Percentiles rank a stretch among this genome's conserved stretches.
These are phyloP conservation scores for Aleiodes testaceus DNA, from an alignment of 2,888 invertebrate species.

Conservation along the genomic window DNA sequence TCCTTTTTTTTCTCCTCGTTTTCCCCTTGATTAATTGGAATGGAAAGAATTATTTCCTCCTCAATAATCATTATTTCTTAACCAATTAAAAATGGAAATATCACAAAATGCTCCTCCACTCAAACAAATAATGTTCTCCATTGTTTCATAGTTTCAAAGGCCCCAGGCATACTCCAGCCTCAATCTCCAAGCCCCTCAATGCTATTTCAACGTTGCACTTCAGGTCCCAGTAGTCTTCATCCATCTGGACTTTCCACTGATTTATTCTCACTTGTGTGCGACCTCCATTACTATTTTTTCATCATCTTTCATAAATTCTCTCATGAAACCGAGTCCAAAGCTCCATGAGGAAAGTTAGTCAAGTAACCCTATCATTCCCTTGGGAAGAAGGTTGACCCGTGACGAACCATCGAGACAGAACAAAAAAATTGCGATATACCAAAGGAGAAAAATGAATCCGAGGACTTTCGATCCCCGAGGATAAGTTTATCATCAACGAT, in stretches of 20 bases:
- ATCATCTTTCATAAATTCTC: no score
- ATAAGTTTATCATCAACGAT: conserved; percentile 57
- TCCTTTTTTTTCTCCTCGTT: no score
- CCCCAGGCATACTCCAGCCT: not conserved
- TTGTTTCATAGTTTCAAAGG: not conserved
- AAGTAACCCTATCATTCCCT: not conserved
- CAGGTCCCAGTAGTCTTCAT: conserved; percentile 40
- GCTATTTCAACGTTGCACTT: not conserved
- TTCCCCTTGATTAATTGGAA: conserved; percentile 20
- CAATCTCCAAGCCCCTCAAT: conserved; percentile 8
- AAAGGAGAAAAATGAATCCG: not conserved
- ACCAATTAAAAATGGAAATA: conserved; percentile 1
- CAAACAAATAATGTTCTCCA: not conserved
- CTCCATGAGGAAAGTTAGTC: conserved; percentile 4
- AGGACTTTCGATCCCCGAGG: conserved; percentile 37
- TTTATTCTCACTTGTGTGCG: conserved; percentile 22
- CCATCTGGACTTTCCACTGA: conserved; percentile 20
- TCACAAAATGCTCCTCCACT: conserved; percentile 18
- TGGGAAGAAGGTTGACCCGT: conserved; percentile 4
- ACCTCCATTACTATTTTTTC: conserved; percentile 23
- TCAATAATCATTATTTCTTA: not conserved
- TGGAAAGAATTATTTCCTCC: conserved; percentile 14
- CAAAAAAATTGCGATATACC: not conserved
- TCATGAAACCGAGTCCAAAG: not conserved
- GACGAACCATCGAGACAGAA: conserved; percentile 19